Percentiles rank a stretch among this genome's conserved stretches.
Conservation (phyloP, 1,140 invertebrate genomes). For the Cotesia chilonis region DNA sequence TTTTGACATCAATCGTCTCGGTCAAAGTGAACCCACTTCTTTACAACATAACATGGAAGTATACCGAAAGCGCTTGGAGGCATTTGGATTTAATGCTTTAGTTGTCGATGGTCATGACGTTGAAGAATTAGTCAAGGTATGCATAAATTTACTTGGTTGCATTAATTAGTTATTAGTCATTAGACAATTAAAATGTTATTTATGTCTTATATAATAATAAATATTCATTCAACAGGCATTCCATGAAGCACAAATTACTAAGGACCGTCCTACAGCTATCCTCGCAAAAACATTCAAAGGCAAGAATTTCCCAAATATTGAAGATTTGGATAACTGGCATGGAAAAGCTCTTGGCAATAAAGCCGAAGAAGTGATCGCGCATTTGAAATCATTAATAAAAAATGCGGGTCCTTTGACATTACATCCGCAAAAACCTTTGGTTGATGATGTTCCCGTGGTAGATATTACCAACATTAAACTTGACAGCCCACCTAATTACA, state of each 20-base stretch:
- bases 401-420: slow-evolving; percentile 69
- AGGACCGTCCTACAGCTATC: slow-evolving; percentile 90
- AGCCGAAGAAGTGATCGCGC: slow-evolving; percentile 78
- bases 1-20: slow-evolving; percentile 96
- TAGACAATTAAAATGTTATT: background rate
- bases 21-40: slow-evolving; percentile 94
- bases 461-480: slow-evolving; percentile 81
- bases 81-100: slow-evolving; percentile 92
- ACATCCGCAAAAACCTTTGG: slow-evolving; percentile 72
- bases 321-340: slow-evolving; percentile 96
- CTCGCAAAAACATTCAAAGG: slow-evolving; percentile 98
- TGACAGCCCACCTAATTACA: slow-evolving; percentile 86
- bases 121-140: slow-evolving; percentile 82
- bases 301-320: slow-evolving; percentile 86
- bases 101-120: slow-evolving; percentile 98
- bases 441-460: slow-evolving; percentile 76
- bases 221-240: slow-evolving; percentile 70
- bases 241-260: slow-evolving; percentile 78
- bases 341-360: slow-evolving; percentile 93
- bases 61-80: slow-evolving; percentile 86
- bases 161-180: background rate
- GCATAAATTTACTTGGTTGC: slow-evolving; percentile 1
- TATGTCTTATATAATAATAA: background rate
- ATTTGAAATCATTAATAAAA: slow-evolving; percentile 74
- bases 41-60: slow-evolving; percentile 92